These are phyloP conservation scores for Sialis fuliginosa DNA, from an alignment of 2,888 invertebrate species.

Conservation along the genomic window DNA sequence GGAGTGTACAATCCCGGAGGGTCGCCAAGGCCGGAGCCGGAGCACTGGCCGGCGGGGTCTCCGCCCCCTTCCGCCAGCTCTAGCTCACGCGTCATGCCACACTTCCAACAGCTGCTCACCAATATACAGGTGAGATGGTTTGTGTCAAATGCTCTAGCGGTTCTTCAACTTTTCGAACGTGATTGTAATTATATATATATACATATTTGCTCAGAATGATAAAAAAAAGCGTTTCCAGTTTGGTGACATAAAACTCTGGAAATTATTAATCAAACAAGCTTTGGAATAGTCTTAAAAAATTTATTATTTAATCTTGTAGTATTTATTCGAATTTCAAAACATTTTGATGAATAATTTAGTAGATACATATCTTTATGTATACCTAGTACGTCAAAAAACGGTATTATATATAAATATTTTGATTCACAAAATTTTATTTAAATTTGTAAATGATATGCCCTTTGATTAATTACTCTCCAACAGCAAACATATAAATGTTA, in stretches of 20 bases:
- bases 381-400: no score
- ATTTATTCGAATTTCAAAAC: not conserved
- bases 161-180: not conserved
- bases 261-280: not conserved
- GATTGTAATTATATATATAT: not conserved
- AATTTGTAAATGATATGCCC: no score
- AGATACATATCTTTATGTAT: no score
- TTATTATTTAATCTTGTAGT: no score
- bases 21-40: slow-evolving; percentile 14
- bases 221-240: not conserved
- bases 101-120: slow-evolving; percentile 48
- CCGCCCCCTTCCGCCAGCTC: slow-evolving; percentile 30
- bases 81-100: slow-evolving; percentile 39
- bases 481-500: no score
- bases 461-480: no score
- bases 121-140: slow-evolving; percentile 49
- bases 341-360: not conserved
- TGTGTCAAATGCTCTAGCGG: not conserved
- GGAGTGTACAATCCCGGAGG: not conserved
- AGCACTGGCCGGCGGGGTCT: slow-evolving; percentile 17
- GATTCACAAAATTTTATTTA: no score
- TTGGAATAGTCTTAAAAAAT: not conserved
- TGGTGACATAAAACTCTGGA: not conserved
- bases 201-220: not conserved
- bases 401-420: no score